Evolutionary conservation across 2,113 vertebrate genomes (phyloP).

Genomic region (Columba livia): DNA sequence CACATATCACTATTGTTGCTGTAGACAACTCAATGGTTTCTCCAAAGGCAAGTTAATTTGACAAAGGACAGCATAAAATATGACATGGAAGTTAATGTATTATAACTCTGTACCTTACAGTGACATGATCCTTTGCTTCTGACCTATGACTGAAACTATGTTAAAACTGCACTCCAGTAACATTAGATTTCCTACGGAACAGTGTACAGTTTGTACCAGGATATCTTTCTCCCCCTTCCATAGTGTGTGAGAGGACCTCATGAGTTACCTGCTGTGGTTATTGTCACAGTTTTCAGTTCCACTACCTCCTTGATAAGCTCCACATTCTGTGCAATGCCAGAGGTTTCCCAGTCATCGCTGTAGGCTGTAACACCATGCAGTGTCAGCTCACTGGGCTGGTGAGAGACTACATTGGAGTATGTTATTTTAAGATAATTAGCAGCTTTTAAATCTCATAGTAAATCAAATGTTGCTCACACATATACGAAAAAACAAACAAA

Average conservation of each 20-base stretch:
- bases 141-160: background rate
- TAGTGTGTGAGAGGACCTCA: background rate
- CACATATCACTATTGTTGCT: background rate
- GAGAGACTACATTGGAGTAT: background rate
- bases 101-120: background rate
- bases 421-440: background rate
- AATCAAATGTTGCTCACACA: background rate
- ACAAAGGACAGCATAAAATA: background rate
- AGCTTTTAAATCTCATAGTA: background rate
- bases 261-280: background rate
- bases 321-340: background rate
- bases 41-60: background rate
- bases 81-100: background rate
- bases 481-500: background rate
- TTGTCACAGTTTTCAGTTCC: background rate
- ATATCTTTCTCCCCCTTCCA: background rate
- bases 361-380: background rate
- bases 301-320: background rate
- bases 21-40: background rate
- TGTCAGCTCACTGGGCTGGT: fast-evolving
- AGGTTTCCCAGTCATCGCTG: background rate
- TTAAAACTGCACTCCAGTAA: background rate
- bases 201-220: background rate
- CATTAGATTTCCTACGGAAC: background rate
- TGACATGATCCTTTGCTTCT: background rate